Evolutionary conservation across 2,888 invertebrate species (phyloP).

Genomic region (Polyommatus icarus): DNA sequence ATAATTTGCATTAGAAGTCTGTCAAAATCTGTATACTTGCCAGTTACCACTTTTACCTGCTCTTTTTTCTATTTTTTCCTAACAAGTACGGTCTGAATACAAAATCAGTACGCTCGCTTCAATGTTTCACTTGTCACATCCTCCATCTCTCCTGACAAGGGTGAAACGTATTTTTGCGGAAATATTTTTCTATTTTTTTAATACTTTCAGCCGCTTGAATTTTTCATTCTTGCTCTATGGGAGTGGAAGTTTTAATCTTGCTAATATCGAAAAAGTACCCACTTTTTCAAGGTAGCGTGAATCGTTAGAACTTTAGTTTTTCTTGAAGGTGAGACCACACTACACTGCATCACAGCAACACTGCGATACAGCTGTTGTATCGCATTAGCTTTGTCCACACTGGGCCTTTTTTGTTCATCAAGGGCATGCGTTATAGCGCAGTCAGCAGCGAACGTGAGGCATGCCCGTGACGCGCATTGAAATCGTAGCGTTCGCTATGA

Average conservation of each 20-base stretch:
- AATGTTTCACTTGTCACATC: not conserved
- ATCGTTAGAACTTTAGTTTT: too few species aligned
- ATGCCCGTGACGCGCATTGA: too few species aligned
- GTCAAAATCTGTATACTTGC: not conserved
- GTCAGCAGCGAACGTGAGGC: too few species aligned
- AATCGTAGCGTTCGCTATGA: too few species aligned
- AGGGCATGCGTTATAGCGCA: too few species aligned
- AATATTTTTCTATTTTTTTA: not conserved
- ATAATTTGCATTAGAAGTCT: too few species aligned
- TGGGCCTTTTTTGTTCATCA: too few species aligned
- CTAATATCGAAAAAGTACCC: not conserved
- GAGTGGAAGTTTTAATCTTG: not conserved
- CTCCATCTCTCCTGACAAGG: not conserved
- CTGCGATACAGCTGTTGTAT: too few species aligned
- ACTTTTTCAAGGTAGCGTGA: not conserved
- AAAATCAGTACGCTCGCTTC: not conserved
- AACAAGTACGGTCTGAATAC: constrained; percentile 3
- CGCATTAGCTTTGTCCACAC: too few species aligned
- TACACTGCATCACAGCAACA: too few species aligned
- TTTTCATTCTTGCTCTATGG: not conserved
- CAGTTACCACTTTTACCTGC: not conserved
- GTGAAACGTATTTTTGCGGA: not conserved
- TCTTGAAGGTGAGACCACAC: too few species aligned
- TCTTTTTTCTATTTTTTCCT: not conserved
- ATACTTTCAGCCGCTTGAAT: not conserved